Evolutionary conservation across 2,113 vertebrate species (phyloP).

Genomic region (Varanus komodoensis): DNA sequence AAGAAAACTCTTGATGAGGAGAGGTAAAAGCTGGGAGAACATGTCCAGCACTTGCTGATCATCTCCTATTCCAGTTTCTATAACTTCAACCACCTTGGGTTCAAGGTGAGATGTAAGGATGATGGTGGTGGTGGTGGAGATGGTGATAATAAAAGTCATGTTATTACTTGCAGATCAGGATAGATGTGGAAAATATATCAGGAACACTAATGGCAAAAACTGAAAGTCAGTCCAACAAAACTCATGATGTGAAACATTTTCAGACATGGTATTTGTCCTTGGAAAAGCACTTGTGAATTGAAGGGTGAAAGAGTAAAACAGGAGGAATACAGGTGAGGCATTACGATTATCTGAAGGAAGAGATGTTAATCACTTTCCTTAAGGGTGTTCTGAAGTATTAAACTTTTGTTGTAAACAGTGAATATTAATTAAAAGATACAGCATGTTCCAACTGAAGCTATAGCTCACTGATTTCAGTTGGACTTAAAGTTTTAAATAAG

Average conservation of each 20-base stretch:
- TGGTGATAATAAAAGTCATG: too few relatives aligned
- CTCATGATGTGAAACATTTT: background rate
- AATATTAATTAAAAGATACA: background rate
- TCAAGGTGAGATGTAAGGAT: too few relatives aligned
- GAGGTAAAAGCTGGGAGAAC: background rate
- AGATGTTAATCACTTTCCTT: background rate
- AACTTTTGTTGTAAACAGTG: background rate
- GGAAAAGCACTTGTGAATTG: background rate
- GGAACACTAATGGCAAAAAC: background rate
- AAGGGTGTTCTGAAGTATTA: background rate
- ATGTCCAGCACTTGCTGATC: background rate
- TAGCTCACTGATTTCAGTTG: too few relatives aligned
- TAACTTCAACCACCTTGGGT: background rate
- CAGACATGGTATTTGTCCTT: background rate
- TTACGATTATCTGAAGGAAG: background rate
- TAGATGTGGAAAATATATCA: background rate
- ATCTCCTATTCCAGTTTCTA: background rate
- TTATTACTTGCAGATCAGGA: background rate
- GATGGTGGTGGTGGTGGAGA: too few relatives aligned
- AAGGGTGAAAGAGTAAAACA: background rate
- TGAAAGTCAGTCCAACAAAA: background rate
- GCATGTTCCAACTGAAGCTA: background rate
- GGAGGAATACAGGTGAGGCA: background rate
- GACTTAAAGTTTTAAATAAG: too few relatives aligned
- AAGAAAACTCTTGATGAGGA: background rate